phyloP scores from a whole-genome alignment of 64 coral and sea anemone genomes.

The Actinia tenebrosa region DNA sequence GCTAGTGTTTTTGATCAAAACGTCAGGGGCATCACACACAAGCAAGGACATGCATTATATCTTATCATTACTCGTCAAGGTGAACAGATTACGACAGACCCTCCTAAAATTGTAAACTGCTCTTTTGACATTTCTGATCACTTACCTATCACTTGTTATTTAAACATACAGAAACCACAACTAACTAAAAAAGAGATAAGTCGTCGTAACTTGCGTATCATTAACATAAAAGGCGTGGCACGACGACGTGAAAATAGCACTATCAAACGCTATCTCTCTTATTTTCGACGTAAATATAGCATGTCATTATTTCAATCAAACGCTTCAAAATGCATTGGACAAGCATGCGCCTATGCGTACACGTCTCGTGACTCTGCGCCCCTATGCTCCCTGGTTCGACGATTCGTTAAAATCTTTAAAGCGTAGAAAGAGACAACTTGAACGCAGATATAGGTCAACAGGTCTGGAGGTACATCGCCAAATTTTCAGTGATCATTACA shows the following conservation, averaged over 20 bases:
- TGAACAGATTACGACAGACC: too few species aligned
- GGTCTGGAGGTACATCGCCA: constrained; percentile 43
- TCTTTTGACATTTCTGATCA: constrained; percentile 29
- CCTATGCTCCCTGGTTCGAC: constrained; percentile 42
- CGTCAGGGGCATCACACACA: too few species aligned
- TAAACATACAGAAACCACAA: constrained; percentile 32
- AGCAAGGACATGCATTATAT: too few species aligned
- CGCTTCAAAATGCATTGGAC: constrained; percentile 29
- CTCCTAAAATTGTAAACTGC: constrained; percentile 12
- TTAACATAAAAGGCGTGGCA: constrained; percentile 36
- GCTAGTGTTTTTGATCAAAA: too few species aligned
- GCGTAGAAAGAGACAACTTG: constrained; percentile 19
- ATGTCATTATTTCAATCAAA: constrained; percentile 11
- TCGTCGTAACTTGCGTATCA: constrained; percentile 27
- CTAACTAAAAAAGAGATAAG: constrained; percentile 34
- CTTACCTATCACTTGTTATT: constrained; percentile 21
- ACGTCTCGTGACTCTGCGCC: constrained; percentile 30
- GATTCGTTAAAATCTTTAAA: constrained; percentile 28
- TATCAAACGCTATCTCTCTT: neutral
- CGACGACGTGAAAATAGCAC: constrained; percentile 18
- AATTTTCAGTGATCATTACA: constrained; percentile 38
- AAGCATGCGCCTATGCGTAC: constrained; percentile 33
- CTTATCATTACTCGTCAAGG: too few species aligned
- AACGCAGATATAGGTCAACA: constrained; percentile 20
- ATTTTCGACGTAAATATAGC: constrained; percentile 20